Evolutionary conservation across 2,113 vertebrate species (phyloP).

Genomic region (Nipponia nippon): DNA sequence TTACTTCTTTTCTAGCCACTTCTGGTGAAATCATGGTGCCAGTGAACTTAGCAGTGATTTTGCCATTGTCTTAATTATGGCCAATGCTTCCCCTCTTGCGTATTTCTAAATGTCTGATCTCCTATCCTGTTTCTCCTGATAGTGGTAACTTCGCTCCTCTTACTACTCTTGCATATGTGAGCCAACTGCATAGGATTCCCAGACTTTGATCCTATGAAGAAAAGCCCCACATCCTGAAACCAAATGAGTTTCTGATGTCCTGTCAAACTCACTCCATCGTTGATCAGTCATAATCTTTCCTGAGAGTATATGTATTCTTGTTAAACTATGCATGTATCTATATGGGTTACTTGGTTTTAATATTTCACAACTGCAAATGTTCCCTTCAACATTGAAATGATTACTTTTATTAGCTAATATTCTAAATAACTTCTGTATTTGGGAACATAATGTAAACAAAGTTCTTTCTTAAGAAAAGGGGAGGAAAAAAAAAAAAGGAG

Average conservation of each 20-base stretch:
- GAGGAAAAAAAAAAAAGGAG: background rate
- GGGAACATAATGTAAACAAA: background rate
- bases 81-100: background rate
- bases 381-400: background rate
- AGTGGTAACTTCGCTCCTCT: background rate
- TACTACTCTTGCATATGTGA: background rate
- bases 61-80: background rate
- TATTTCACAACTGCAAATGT: background rate
- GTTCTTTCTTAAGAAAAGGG: background rate
- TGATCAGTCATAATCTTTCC: background rate
- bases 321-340: background rate
- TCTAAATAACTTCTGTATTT: background rate
- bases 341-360: background rate
- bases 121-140: background rate
- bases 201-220: background rate
- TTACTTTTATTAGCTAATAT: background rate
- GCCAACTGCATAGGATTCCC: background rate
- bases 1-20: background rate
- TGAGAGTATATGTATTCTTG: background rate
- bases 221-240: background rate
- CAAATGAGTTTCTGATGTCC: background rate
- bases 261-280: background rate
- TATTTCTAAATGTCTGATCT: background rate
- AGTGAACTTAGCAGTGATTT: background rate
- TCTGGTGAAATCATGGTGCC: background rate